These are phyloP conservation scores for Drosophila arawakana DNA, from an alignment of 1,140 invertebrate genomes.

Conservation along the genomic window DNA sequence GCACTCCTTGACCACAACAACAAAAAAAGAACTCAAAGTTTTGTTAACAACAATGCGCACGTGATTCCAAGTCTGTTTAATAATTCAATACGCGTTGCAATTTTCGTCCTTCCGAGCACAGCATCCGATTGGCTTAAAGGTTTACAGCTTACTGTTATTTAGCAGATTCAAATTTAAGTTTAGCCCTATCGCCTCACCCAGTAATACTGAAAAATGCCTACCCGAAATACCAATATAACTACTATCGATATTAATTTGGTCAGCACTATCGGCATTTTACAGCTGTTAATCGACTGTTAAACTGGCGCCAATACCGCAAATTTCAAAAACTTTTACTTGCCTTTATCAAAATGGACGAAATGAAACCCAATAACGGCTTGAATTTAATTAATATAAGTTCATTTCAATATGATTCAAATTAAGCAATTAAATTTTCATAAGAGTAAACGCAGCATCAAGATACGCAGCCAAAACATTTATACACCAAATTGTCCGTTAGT, in stretches of 20 bases:
- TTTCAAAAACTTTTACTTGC: not conserved
- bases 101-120: slow-evolving; percentile 30
- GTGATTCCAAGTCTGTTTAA: slow-evolving; percentile 39
- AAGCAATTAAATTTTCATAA: no score
- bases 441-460: no score
- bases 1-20: slow-evolving; percentile 19
- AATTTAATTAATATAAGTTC: no score
- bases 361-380: no score
- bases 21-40: slow-evolving; percentile 1
- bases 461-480: no score
- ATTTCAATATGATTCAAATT: no score
- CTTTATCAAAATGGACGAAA: no score
- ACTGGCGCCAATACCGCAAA: not conserved
- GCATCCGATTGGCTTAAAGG: slow-evolving; percentile 40
- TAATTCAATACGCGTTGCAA: slow-evolving; percentile 13
- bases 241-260: slow-evolving; percentile 5
- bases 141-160: slow-evolving; percentile 51
- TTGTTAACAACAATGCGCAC: slow-evolving; percentile 17
- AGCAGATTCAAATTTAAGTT: slow-evolving; percentile 23
- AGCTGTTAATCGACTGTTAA: slow-evolving; percentile 20
- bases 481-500: not conserved
- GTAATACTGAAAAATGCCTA: slow-evolving; percentile 17
- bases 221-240: not conserved
- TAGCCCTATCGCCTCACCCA: not conserved
- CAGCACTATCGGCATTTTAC: not conserved